Percentiles rank a stretch among this genome's conserved stretches.
Conservation (phyloP, 2,113 vertebrate species). For the Apodemus sylvaticus region DNA sequence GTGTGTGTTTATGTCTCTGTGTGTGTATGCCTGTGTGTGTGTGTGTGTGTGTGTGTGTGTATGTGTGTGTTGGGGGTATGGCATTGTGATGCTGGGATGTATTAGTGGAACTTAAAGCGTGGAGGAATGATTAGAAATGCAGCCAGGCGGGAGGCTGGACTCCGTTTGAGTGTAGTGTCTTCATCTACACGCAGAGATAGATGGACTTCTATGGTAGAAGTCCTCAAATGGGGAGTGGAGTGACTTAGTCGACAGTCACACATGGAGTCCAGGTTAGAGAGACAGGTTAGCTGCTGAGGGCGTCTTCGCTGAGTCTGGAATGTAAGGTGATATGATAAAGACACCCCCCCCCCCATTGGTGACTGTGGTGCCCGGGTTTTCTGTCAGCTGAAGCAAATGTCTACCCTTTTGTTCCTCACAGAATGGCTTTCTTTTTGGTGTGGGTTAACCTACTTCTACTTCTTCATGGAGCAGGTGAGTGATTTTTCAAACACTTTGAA, state of each 20-base stretch:
- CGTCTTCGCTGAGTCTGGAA: background rate
- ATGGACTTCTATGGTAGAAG: background rate
- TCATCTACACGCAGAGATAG: background rate
- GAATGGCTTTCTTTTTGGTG: constrained; percentile 63
- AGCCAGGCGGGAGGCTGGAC: background rate
- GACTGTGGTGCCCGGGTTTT: background rate
- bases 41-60: too few species aligned
- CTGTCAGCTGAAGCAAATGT: constrained; percentile 14
- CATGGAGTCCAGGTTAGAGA: background rate
- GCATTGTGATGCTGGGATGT: background rate
- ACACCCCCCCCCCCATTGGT: background rate
- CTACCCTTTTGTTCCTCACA: constrained; percentile 44
- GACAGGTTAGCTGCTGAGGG: background rate
- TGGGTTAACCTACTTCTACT: constrained; percentile 51
- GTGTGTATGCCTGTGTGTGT: too few species aligned
- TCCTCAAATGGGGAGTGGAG: background rate
- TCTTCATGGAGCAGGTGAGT: constrained; percentile 52
- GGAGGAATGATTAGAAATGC: background rate
- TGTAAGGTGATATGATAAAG: background rate
- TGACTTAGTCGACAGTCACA: background rate
- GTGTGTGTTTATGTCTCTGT: too few species aligned
- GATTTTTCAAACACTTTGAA: constrained; percentile 34
- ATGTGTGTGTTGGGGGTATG: background rate
- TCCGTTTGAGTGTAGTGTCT: background rate
- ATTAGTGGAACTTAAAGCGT: background rate